Percentiles rank a stretch among this genome's conserved stretches.
These are phyloP conservation scores for Pangasius sanitwongsei DNA, from an alignment of 2,797 vertebrate species.

Conservation along the genomic window DNA sequence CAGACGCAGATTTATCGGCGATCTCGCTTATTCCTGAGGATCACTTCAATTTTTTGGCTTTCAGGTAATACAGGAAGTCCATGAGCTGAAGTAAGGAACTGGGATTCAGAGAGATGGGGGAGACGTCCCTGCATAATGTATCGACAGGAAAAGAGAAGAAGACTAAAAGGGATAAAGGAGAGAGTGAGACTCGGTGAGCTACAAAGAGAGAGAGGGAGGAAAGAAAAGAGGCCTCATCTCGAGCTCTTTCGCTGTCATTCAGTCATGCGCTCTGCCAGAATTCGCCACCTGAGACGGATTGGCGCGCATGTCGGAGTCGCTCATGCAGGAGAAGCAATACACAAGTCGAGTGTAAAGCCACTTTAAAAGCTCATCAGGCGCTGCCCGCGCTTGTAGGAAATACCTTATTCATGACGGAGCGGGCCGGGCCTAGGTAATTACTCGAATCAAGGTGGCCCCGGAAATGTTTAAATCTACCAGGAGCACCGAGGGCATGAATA, in stretches of 20 bases:
- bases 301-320: conserved; percentile 85
- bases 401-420: conserved; percentile 99
- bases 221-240: conserved; percentile 59
- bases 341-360: conserved; percentile 93
- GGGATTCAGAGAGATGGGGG: conserved; percentile 66
- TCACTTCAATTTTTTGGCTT: conserved; percentile 58
- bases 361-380: conserved; percentile 99
- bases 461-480: conserved; percentile 99
- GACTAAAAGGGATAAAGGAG: conserved; percentile 62
- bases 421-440: conserved; percentile 97
- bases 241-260: conserved; percentile 82
- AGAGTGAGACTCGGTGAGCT: conserved; percentile 31
- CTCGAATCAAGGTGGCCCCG: conserved; percentile 99
- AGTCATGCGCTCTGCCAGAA: conserved; percentile 76
- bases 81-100: conserved; percentile 63
- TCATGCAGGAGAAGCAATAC: conserved; percentile 95
- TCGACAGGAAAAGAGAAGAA: conserved; percentile 53
- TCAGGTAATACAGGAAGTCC: conserved; percentile 71
- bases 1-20: conserved; percentile 57
- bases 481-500: conserved; percentile 96
- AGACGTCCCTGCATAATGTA: conserved; percentile 78
- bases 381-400: conserved; percentile 96
- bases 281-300: conserved; percentile 94
- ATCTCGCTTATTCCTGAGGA: conserved; percentile 70
- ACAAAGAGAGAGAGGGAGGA: conserved; percentile 54